Evolutionary conservation across 2,113 vertebrate species (phyloP).

Genomic region (Cinclus mexicanus): DNA sequence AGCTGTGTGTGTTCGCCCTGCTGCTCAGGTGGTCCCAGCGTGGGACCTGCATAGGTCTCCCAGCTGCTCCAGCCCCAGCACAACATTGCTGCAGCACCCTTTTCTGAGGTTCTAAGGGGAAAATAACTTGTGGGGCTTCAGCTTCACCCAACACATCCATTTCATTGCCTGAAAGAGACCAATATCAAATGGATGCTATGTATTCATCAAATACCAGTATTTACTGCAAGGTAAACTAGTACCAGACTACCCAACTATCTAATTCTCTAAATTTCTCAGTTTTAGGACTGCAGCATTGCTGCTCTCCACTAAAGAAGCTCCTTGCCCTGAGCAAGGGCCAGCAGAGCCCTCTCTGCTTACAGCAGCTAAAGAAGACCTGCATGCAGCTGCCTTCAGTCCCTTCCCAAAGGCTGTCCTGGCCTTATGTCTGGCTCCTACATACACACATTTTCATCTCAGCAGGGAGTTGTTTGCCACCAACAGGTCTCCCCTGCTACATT

Average conservation of each 20-base stretch:
- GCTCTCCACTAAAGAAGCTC: neutral
- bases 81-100: neutral
- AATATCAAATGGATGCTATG: neutral
- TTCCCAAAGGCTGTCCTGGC: neutral
- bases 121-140: neutral
- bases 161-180: neutral
- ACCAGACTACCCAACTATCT: neutral
- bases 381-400: neutral
- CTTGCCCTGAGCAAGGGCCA: neutral
- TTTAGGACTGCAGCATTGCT: neutral
- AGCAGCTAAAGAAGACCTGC: neutral
- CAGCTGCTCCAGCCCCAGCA: neutral
- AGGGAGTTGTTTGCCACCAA: neutral
- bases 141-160: neutral
- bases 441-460: neutral
- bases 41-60: fast-evolving
- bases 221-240: neutral
- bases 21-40: neutral
- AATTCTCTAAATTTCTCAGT: neutral
- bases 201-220: neutral
- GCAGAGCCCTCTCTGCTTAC: neutral
- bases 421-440: neutral
- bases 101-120: neutral
- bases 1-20: fast-evolving
- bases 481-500: neutral